Base-by-base conservation (phyloP, 2,113 vertebrate genomes). In the Paramisgurnus dabryanus region DNA sequence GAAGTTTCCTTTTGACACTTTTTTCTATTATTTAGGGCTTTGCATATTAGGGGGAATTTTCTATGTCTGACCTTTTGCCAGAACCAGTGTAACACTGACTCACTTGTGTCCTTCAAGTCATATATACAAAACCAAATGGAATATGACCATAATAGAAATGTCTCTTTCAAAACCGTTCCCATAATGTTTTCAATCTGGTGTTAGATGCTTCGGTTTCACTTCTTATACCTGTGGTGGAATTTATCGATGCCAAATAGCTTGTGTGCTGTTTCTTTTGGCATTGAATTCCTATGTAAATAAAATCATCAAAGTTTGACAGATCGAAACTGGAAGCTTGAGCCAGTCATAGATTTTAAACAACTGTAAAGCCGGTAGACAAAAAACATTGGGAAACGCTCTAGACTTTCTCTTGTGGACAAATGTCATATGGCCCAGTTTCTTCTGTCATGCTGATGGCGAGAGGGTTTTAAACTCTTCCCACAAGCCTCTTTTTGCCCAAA, bases 211-310 rank as follows among this genome's bases (percentile, higher is more conserved):
- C 40, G 71, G 40, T 82, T 79, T 79, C 55, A 34, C 49, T 18
- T 22, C n/a, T 43, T 55, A 78, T 68, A 84, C 80, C 86, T 50
- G 58, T 82, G 83, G 84, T 81, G 72, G 18, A 13, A 72, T 81
- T 83, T 66, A 67, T 83, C 76, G 85, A 82, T 84, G 66, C 82
- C 69, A 13, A 83, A 84, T 84, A 80, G 83, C 75, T 60, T 65
- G 85, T 89, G 84, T 90, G 85, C 83, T 85, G 83, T 92, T 90
- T 91, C 80, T 84, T 74, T 85, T 89, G 91, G 89, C 87, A 85
- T 83, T 82, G 7, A 85, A 89, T 22, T 83, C 82, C 85, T 87
- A 86, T 87, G 86, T 88, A 91, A 91, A 92, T 91, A 76, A 87
- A 90, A 88, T 81, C 87, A 87, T 84, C 82, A 89, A 75, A 85